Percentiles rank a stretch among this genome's conserved stretches.
These are phyloP conservation scores for Eriocheir sinensis DNA, from an alignment of 1,140 invertebrate species.

Conservation along the genomic window DNA sequence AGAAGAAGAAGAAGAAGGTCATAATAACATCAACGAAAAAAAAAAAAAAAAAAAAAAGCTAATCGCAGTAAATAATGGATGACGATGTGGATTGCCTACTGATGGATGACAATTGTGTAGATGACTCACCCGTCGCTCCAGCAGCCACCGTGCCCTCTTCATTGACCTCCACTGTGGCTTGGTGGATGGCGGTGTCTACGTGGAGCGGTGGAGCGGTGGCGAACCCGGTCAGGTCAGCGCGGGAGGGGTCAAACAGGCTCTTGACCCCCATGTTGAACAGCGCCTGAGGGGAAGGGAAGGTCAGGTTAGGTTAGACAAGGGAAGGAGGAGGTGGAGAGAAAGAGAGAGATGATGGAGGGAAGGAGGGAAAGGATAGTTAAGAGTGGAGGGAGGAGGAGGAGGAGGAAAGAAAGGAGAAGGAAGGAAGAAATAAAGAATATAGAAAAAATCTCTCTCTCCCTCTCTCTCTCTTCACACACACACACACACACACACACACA, in stretches of 20 bases:
- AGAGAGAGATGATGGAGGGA: neutral
- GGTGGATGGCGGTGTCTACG: conserved; percentile 87
- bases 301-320: neutral
- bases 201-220: conserved; percentile 82
- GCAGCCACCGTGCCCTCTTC: conserved; percentile 91
- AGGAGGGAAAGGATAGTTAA: neutral
- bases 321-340: neutral
- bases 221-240: conserved; percentile 86
- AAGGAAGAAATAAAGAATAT: neutral
- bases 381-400: neutral
- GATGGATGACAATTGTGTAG: no score
- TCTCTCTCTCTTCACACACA: neutral
- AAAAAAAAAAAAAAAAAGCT: no score
- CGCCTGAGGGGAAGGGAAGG: neutral
- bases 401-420: no score
- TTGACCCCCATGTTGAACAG: conserved; percentile 81
- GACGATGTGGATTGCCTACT: no score
- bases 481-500: neutral
- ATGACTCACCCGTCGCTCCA: conserved; percentile 86
- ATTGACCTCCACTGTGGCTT: conserved; percentile 90
- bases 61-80: no score
- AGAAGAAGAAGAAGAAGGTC: no score
- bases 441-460: neutral
- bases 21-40: no score
- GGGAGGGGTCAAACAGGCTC: conserved; percentile 85